Base-by-base conservation (phyloP, 2,888 invertebrate species). In the Rotaria sp. region DNA sequence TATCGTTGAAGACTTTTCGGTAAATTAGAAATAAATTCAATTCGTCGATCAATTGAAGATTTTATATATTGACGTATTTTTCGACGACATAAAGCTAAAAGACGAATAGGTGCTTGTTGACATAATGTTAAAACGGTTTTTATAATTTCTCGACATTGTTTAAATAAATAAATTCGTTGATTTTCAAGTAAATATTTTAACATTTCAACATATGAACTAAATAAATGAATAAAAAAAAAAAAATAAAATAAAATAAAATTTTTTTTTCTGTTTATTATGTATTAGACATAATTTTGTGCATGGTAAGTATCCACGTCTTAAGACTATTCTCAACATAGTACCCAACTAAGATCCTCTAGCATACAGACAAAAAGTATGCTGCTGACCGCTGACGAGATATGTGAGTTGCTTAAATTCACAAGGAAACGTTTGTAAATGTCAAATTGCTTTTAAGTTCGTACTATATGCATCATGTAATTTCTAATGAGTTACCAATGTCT, bases 111-210 rank as follows among this genome's bases (percentile, higher is more conserved):
- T 80, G 80, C 45, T 80, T 45, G 80, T 45, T 80, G 80, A 80
- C 80, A 80, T n/a, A 80, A n/a, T 7, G 15, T 13, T n/a, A 80
- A n/a, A n/a, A 80, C n/a, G 3, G 11, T n/a, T 80, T 80, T 80
- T 5, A 80, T 80, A 5, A 45, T n/a, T 11, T 80, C 80, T 45
- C 80, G 80, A n/a, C 45, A 26, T 80, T 45, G 45, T 80, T 80
- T 80, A 45, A 80, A 80, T 45, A 80, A 15, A 80, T 80, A 80
- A n/a, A 45, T 80, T n/a, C 80, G 80, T 80, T 80, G 80, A n/a
- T 26, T 80, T 21, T 80, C 41, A 7, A 80, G 11, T 35, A 67
- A 35, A 38, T 35, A 67, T 67, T 67, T 67, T 21, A 67, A 35
- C 67, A 67, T 67, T 30, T 67, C 35, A 15, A 67, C 35, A 67